Base-by-base conservation (phyloP, 2,888 invertebrate genomes). In the Linnaemya tessellans region DNA sequence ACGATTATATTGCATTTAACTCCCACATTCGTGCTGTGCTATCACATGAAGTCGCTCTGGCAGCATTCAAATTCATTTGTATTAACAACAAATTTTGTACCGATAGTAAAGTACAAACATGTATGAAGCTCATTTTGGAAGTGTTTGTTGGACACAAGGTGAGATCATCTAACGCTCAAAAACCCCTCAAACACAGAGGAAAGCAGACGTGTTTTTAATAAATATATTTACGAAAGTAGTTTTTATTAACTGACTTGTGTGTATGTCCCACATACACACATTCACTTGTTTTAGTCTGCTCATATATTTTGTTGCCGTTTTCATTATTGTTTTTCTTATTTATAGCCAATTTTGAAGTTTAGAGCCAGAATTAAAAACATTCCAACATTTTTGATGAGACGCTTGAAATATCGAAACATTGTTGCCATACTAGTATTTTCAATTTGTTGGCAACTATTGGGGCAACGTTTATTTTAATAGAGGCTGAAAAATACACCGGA, bases 141-240 rank as follows among this genome's bases (percentile, higher is more conserved):
- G 25, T 84, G 62, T 56, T 58, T 82, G 46, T 62, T 60, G 49
- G 43, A 51, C 58, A 70, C 60, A 85, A 70, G 73, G 78, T 85
- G 84, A 85, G 84, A 85, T 85, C 84, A 85, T 85, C 81, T 73
- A 74, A 74, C 58, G 25, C 60, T 67, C 49, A 65, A 74, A 60
- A 30, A 77, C 20, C 49, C 41, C 49, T 25, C 73, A 38, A 58
- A 35, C 25, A 74, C 30, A 46, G 2, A 43, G 46, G 20, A 56
- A 46, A 43, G 1, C 35, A 13, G 25, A 20, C 51, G 62, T 11
- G 20, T 43, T 15, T 38, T 49, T 35, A 10, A 13, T 54, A 11
- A 35, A 35, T 10, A 68, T 20, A 64, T 71, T 62, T 54, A 70
- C 62, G 13, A 71, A 62, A 30, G 54, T 38, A 60, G 3, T 30